Evolutionary conservation across 2,888 invertebrate species (phyloP).

Genomic region (Neoscelio sp.): DNA sequence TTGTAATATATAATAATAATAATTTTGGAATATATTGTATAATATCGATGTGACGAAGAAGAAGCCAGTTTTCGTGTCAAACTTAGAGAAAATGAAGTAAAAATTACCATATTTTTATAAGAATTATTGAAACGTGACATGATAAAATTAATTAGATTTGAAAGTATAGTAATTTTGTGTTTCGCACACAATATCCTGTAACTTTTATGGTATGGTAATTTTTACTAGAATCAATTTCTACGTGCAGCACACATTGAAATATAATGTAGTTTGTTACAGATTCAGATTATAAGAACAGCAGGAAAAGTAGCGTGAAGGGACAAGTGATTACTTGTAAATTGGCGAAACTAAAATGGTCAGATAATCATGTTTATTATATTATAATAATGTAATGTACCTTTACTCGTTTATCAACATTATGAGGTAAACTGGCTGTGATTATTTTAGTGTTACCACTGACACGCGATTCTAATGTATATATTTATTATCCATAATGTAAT

Average conservation of each 20-base stretch:
- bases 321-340: slow-evolving; percentile 38
- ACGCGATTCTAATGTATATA: slow-evolving; percentile 69
- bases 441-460: slow-evolving; percentile 77
- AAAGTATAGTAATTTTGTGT: no score
- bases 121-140: no score
- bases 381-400: slow-evolving; percentile 41
- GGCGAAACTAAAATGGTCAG: slow-evolving; percentile 37
- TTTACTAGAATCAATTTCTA: no score
- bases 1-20: slow-evolving; percentile 36
- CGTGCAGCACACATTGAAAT: slow-evolving; percentile 30
- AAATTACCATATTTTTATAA: no score
- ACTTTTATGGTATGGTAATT: no score
- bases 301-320: slow-evolving; percentile 18
- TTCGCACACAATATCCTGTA: no score
- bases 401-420: slow-evolving; percentile 76
- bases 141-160: no score
- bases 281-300: slow-evolving; percentile 17
- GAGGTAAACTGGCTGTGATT: slow-evolving; percentile 81
- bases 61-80: no score
- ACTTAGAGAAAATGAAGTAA: background rate
- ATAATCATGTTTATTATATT: slow-evolving; percentile 48
- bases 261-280: slow-evolving; percentile 33
- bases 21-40: slow-evolving; percentile 49
- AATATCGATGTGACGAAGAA: no score
- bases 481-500: slow-evolving; percentile 71